These are phyloP conservation scores for Miniopterus natalensis DNA, from an alignment of 2,113 vertebrate genomes.

Conservation along the genomic window DNA sequence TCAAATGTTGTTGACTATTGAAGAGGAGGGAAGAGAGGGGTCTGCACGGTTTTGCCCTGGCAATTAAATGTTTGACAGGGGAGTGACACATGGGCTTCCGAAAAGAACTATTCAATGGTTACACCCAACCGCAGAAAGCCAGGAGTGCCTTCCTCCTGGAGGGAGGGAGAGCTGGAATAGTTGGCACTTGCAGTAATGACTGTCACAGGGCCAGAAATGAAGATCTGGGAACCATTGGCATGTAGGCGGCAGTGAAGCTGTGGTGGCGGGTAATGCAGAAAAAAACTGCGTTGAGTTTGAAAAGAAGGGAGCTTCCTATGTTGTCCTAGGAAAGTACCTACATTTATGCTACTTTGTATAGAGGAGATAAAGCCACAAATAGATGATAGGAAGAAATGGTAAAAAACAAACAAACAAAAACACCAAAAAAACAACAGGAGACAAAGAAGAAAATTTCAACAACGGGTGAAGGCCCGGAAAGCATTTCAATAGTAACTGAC, in stretches of 20 bases:
- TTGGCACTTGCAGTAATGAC: not conserved
- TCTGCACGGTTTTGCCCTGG: not conserved
- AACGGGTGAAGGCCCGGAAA: not conserved
- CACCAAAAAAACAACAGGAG: not conserved
- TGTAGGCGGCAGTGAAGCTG: not conserved
- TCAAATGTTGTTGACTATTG: not conserved
- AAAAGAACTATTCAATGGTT: not conserved
- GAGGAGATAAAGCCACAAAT: not conserved
- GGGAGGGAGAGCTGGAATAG: not conserved
- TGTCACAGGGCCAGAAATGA: not conserved
- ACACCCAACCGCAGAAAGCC: not conserved
- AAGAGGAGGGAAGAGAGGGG: not conserved
- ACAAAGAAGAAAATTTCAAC: not conserved
- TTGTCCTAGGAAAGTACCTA: not conserved
- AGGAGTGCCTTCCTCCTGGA: not conserved
- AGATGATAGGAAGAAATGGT: not conserved
- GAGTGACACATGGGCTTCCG: not conserved
- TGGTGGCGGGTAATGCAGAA: accelerated
- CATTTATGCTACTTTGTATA: not conserved
- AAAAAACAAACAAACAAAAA: not conserved
- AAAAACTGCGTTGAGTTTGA: not conserved
- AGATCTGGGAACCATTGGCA: not conserved
- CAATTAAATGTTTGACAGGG: not conserved
- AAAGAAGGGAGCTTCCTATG: not conserved
- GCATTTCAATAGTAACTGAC: not conserved